Evolutionary conservation across 2,797 vertebrate genomes (phyloP), one percentile per base, ranked within the genome.

Genomic region (Xenops minutus): DNA sequence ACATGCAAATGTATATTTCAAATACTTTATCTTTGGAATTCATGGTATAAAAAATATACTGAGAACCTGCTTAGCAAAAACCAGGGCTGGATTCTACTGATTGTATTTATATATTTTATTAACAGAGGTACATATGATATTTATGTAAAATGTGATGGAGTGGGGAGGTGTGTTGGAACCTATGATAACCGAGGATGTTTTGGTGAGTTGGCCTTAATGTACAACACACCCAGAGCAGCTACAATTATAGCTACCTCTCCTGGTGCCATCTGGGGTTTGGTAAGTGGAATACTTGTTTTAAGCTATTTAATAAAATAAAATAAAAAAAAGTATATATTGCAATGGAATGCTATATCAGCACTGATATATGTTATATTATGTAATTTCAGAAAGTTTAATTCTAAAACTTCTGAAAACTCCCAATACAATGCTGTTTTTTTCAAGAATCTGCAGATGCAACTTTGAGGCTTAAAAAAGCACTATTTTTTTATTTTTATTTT

Each of bases 131-230:
- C 96, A 4, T 99, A 98, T 81, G 98, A 99, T 94, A 99, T 99
- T 96, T 99, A 98, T 61, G 98, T 99, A 92, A 99, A 98, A 95
- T 97, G 98, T 8, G 99, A 99, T 5, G 98, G 99, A 51, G 96
- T 97, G 52, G 99, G 99, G 88, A 98, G 98, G 95, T 98, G 98
- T 75, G 98, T 99, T 56, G 99, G 99, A 89, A 98, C 98, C 91
- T 99, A 99, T 56, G 99, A 99, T 96, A 99, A 99, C 96, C 98
- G 98, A 90, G 99, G 99, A 92, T 99, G 99, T 97, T 99, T 99
- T 93, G 99, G 99, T 92, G 99, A 99, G 96, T 97, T 99, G 97
- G 99, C 99, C 55, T 98, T 99, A 98, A 99, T 99, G 99, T 99
- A 99, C 98, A 99, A 99, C 94, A 99, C 99, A 64, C 99, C 99